phyloP scores from a whole-genome alignment of 2,113 vertebrate genomes.

The Amazona guildingii region DNA sequence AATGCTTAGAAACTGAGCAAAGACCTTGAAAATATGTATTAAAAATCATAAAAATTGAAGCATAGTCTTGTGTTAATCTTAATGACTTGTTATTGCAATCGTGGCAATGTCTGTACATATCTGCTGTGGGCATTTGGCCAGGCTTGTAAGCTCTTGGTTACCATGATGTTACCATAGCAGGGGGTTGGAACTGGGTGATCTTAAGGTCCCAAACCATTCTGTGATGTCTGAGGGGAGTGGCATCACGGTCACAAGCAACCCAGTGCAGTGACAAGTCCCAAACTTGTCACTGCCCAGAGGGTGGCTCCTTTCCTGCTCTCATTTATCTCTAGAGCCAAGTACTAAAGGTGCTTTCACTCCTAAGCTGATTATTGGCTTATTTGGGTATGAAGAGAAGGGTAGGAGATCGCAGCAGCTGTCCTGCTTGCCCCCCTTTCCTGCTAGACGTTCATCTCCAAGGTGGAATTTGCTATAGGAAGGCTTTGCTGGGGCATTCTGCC shows the following conservation, averaged over 20 bases:
- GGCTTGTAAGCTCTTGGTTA: background rate
- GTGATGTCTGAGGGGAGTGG: background rate
- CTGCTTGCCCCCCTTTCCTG: background rate
- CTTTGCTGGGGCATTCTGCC: background rate
- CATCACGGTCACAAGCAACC: rapidly evolving
- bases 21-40: background rate
- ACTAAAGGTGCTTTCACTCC: background rate
- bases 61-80: background rate
- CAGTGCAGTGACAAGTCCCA: rapidly evolving
- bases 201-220: background rate
- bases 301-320: background rate
- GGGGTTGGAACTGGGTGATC: background rate
- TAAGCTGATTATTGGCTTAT: background rate
- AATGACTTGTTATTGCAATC: background rate
- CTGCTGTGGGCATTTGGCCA: background rate
- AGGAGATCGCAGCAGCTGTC: background rate
- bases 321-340: background rate
- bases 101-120: background rate
- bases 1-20: background rate
- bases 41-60: background rate
- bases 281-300: background rate
- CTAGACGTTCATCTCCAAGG: background rate
- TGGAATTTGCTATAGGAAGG: background rate
- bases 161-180: background rate
- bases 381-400: background rate